A percentile compares a stretch with the other conserved stretches of the same genome.
These are phyloP conservation scores for Lordiphosa andalusiaca DNA, from an alignment of 2,888 invertebrate genomes.

Conservation along the genomic window DNA sequence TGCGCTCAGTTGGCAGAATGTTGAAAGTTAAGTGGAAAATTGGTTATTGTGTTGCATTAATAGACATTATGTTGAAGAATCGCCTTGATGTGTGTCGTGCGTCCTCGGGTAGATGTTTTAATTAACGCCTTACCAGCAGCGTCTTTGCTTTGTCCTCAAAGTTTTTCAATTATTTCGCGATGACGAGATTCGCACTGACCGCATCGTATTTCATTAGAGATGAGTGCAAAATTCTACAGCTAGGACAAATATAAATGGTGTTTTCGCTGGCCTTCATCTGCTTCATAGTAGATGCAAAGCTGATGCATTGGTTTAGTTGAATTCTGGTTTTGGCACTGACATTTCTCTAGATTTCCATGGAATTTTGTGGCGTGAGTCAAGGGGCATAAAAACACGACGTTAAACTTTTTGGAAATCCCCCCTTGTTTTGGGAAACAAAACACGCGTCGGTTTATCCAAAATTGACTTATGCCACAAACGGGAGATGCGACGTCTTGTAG, in stretches of 20 bases:
- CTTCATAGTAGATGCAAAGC: background rate
- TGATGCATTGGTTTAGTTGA: constrained; percentile 36
- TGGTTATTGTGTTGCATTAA: constrained; percentile 53
- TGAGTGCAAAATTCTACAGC: constrained; percentile 27
- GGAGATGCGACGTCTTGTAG: too few species aligned
- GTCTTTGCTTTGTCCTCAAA: constrained; percentile 36
- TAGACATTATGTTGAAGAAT: constrained; percentile 25
- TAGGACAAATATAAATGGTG: constrained; percentile 52
- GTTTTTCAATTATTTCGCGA: constrained; percentile 66
- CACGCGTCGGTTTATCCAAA: too few species aligned
- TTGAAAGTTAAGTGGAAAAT: constrained; percentile 58
- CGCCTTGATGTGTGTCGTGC: constrained; percentile 15
- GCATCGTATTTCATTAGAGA: constrained; percentile 32
- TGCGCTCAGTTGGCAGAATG: constrained; percentile 33
- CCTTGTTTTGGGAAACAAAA: too few species aligned
- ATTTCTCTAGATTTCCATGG: background rate
- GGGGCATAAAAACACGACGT: too few species aligned
- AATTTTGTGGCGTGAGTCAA: too few species aligned
- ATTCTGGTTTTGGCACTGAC: constrained; percentile 26
- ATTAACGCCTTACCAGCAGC: constrained; percentile 38
- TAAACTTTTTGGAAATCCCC: too few species aligned
- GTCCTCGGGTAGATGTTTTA: constrained; percentile 34
- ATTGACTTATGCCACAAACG: too few species aligned
- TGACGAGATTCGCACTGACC: constrained; percentile 43
- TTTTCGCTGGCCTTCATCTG: constrained; percentile 18